Evolutionary conservation across 2,797 vertebrate genomes (phyloP).

Genomic region (Falco naumanni): DNA sequence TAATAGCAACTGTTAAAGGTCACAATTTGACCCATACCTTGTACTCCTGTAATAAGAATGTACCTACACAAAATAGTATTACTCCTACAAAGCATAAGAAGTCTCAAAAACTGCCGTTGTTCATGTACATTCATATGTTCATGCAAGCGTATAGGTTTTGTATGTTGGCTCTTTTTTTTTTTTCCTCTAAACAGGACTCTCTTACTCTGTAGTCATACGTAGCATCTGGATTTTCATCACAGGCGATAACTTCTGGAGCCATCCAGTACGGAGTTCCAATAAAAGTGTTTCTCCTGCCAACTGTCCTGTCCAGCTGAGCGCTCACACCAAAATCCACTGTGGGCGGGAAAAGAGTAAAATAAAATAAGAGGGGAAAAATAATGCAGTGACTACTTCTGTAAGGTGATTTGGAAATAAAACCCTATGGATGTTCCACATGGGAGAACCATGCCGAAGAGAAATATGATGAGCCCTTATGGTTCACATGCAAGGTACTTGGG

Average conservation of each 20-base stretch:
- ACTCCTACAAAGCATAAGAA: background rate
- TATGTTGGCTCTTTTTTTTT: background rate
- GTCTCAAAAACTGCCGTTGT: background rate
- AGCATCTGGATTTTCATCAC: constrained; percentile 97
- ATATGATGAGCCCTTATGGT: background rate
- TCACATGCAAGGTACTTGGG: background rate
- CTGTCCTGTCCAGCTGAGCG: constrained; percentile 95
- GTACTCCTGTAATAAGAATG: background rate
- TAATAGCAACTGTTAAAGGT: background rate
- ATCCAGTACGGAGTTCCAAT: constrained; percentile 99
- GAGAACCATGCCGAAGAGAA: background rate
- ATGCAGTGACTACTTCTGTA: background rate
- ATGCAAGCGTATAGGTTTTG: background rate
- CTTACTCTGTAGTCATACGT: constrained; percentile 98
- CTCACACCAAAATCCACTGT: constrained; percentile 98
- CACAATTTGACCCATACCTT: background rate
- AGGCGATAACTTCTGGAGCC: constrained; percentile 98
- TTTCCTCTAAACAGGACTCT: background rate
- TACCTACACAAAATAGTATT: background rate
- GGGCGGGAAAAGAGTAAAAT: constrained; percentile 35
- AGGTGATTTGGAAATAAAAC: constrained; percentile 11
- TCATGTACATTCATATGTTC: background rate
- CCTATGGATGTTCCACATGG: background rate
- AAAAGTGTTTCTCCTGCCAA: constrained; percentile 97
- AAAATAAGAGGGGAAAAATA: background rate